A percentile compares a stretch with the other conserved stretches of the same genome.
These are phyloP conservation scores for Microplitis manilae DNA, from an alignment of 2,888 invertebrate species.

Conservation along the genomic window DNA sequence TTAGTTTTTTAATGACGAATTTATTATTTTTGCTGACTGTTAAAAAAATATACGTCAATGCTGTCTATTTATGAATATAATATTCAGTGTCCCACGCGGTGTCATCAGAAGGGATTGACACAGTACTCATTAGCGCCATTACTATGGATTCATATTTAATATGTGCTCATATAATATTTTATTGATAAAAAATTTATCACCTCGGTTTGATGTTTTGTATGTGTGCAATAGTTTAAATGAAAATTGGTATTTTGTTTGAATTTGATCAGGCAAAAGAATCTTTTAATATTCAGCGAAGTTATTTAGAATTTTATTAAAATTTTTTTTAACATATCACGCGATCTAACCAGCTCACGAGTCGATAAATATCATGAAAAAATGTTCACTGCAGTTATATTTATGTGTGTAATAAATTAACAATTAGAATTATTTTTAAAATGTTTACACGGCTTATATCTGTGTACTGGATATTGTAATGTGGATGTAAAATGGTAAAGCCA, in stretches of 20 bases:
- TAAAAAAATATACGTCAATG: conserved; percentile 14
- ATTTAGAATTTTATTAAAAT: neutral
- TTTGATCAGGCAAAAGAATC: neutral
- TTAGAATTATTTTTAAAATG: conserved; percentile 3
- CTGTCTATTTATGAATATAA: conserved; percentile 21
- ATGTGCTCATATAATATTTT: conserved; percentile 1
- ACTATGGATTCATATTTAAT: conserved; percentile 1
- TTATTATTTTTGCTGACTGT: neutral
- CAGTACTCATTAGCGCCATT: conserved; percentile 25
- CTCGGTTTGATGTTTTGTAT: neutral
- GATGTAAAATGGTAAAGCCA: neutral
- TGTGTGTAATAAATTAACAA: neutral
- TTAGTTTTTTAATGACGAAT: neutral
- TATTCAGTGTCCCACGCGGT: conserved; percentile 12
- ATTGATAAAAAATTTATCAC: neutral
- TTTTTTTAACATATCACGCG: conserved; percentile 47
- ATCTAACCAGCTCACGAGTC: conserved; percentile 22
- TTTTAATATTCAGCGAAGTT: neutral
- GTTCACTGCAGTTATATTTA: conserved; percentile 13
- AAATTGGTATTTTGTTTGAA: too few relatives aligned
- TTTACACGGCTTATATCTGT: neutral
- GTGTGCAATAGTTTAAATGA: neutral
- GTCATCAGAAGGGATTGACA: conserved; percentile 23
- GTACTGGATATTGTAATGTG: neutral
- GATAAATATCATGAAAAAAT: conserved; percentile 7